Evolutionary conservation across 2,888 invertebrate genomes (phyloP), one percentile per base, ranked within the genome.

Genomic region (Xylocampa areola): DNA sequence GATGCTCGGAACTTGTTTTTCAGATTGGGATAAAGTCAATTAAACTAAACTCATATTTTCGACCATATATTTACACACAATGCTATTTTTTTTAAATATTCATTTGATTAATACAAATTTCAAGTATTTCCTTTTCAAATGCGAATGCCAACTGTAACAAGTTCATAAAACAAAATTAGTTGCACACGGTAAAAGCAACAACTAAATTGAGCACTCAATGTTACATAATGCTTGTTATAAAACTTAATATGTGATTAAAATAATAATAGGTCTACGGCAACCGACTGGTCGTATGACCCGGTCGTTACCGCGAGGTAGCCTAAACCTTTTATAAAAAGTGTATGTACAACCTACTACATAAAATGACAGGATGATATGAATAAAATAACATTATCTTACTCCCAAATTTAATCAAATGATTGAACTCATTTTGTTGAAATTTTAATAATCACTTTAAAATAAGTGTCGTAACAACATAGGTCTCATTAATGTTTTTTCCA

Each of bases 121-220:
- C 39, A 8, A 60, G 32, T 60, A 70, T 60, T 63, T 65, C 36
- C 50, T 25, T 40, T 47, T 53, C 66, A 55, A 70, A 69, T 44
- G 55, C 66, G 40, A 74, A 58, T 40, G 27, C 57, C 44, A 54
- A 69, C 68, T 72, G 59, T 58, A 55, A 53, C 62, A 73, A 65
- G 68, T 58, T 47, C 52, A 50, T 59, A 66, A 68, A 78, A 70
- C 55, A 76, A 61, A 73, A 77, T 82, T 81, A 85, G 79, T 84
- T 71, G 77, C 83, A 82, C 82, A 77, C 79, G 61, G 61, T 69
- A 65, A 72, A 84, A 84, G 81, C 84, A 80, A 78, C 78, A 85
- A 87, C 79, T 80, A 84, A 86, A 88, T 89, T 90, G 89, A 90
- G 89, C 89, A 90, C 89, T 86, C 86, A 81, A 77, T 77, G 74